Evolutionary conservation across 2,888 invertebrate genomes (phyloP).

Genomic region (Allolobophora icterica): DNA sequence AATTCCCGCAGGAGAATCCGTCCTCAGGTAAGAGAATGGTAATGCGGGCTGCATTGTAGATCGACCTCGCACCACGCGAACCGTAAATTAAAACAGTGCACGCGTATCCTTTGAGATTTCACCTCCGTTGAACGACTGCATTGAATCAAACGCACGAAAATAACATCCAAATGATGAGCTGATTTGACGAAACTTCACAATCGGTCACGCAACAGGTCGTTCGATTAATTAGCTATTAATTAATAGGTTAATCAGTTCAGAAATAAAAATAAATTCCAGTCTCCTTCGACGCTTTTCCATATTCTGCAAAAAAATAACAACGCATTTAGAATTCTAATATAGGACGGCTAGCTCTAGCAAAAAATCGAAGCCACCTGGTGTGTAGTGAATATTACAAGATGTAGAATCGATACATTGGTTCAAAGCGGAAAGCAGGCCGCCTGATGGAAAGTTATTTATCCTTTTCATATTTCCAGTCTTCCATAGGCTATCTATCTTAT

Average conservation of each 20-base stretch:
- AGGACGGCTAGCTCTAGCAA: neutral
- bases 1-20: conserved; percentile 3
- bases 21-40: neutral
- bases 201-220: neutral
- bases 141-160: neutral
- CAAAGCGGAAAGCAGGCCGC: neutral
- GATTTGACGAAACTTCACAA: neutral
- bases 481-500: no score
- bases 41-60: neutral
- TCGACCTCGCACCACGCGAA: neutral
- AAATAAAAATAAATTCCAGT: neutral
- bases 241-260: neutral
- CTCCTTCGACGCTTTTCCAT: neutral
- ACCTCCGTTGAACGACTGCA: neutral
- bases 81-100: neutral
- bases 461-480: no score
- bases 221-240: neutral
- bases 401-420: neutral
- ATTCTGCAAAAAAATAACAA: neutral
- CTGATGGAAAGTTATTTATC: neutral
- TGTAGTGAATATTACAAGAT: neutral
- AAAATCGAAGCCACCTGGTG: neutral
- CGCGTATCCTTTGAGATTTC: neutral
- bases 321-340: neutral
- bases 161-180: neutral